Base-by-base conservation (phyloP, 2,797 vertebrate genomes). In the Hypotaenidia okinawae region DNA sequence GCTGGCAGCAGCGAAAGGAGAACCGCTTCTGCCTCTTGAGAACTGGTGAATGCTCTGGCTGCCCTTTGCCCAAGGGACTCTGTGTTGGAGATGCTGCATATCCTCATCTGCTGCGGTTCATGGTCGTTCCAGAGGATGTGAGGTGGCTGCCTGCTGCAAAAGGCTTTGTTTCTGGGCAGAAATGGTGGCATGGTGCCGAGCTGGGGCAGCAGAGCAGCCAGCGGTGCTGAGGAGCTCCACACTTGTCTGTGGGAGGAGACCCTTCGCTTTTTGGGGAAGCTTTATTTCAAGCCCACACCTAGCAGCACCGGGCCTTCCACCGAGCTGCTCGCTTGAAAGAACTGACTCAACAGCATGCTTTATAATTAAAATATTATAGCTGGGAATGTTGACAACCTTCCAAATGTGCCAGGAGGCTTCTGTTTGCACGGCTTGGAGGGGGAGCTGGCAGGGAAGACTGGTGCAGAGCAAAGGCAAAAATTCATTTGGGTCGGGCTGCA, bases 391-490 rank as follows among this genome's bases (percentile, higher is more conserved):
- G 94, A 96, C 66, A 87, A 11, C 83, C 84, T 92, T 96, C 95
- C 95, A 96, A 89, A 77, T 70, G 24, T 89, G 95, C 92, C 96
- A 96, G 93, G 95, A 93, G 89, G 94, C 89, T 96, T 94, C 91
- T 91, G 84, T 85, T 90, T 94, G 91, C 64, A 30, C 1, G 66
- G 90, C 69, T 91, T 89, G 72, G 83, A 89, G 95, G 84, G 35
- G 57, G 72, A 87, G 81, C 95, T 95, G 92, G 89, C 94, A 93
- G 91, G 4, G 58, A 89, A 87, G 78, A 75, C 89, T 90, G 89
- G 88, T 90, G 87, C 14, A 7, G 78, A 92, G 94, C 81, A 68
- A 58, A 92, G 93, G 94, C 90, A 94, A 94, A 85, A 94, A 85
- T 8, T 63, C 39, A 2, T 82, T 92, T 70, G 19, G 70, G 84